Percentiles rank a stretch among this genome's conserved stretches.
phyloP scores from a whole-genome alignment of 2,888 invertebrate species.

The Caenorhabditis plicata region DNA sequence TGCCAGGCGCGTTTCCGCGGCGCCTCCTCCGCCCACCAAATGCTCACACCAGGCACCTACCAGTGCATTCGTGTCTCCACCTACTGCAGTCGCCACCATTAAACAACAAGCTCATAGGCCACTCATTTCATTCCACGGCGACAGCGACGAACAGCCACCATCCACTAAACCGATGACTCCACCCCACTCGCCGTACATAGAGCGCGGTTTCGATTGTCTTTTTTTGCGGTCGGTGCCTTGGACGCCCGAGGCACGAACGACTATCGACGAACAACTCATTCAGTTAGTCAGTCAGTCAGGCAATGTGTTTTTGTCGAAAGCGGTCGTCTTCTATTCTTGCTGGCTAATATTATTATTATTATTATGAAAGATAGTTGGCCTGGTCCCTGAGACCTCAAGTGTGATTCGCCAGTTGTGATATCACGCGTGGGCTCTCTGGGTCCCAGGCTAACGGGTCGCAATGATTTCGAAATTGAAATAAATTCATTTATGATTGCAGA shows the following conservation, averaged over 20 bases:
- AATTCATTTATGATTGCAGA: conserved; percentile 15
- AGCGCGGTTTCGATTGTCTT: background rate
- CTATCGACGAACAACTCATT: background rate
- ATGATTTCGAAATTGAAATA: background rate
- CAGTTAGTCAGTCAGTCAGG: background rate
- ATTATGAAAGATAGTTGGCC: conserved; percentile 2
- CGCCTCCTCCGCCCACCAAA: conserved; percentile 16
- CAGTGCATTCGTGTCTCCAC: too few species aligned
- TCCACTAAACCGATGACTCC: background rate
- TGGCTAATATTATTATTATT: background rate
- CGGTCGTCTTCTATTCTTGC: background rate
- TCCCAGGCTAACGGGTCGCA: conserved; percentile 25
- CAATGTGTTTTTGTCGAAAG: background rate
- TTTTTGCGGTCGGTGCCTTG: background rate
- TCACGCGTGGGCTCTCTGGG: conserved; percentile 38
- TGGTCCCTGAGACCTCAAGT: conserved; percentile 52
- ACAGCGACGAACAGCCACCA: background rate
- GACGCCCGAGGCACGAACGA: background rate
- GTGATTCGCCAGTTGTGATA: conserved; percentile 13
- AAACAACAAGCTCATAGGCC: background rate
- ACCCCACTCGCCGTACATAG: background rate
- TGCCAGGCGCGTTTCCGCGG: too few species aligned
- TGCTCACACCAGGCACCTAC: conserved; percentile 15
- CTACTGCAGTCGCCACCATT: too few species aligned
- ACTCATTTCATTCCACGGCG: background rate